Conservation (phyloP, 2,797 vertebrate species). For the Holocentrus rufus region DNA sequence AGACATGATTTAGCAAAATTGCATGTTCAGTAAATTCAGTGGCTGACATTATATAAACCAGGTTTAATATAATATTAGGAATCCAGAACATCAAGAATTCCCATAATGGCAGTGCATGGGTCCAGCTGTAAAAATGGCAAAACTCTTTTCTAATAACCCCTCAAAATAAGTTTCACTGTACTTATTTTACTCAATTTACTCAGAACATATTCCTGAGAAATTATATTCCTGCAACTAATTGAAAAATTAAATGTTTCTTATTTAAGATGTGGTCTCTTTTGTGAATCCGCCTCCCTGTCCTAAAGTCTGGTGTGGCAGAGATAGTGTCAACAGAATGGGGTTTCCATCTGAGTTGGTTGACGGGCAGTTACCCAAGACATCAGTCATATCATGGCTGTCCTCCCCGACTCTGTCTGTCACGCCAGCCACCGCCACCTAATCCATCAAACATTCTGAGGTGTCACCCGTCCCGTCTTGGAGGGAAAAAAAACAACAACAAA, state of each 20-base stretch:
- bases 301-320: slow-evolving; percentile 9
- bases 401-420: slow-evolving; percentile 67
- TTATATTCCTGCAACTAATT: slow-evolving; percentile 11
- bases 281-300: slow-evolving; percentile 27
- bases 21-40: too few relatives aligned
- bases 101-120: too few relatives aligned
- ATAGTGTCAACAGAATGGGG: slow-evolving; percentile 37
- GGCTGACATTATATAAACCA: too few relatives aligned
- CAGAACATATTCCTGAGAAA: slow-evolving; percentile 9
- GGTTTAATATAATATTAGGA: too few relatives aligned
- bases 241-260: slow-evolving; percentile 23
- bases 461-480: slow-evolving; percentile 60
- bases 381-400: slow-evolving; percentile 73
- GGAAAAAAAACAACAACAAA: slow-evolving; percentile 62
- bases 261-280: slow-evolving; percentile 7
- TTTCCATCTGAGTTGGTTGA: slow-evolving; percentile 60
- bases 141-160: too few relatives aligned
- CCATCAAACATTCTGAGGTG: slow-evolving; percentile 75
- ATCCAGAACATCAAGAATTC: too few relatives aligned
- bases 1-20: too few relatives aligned
- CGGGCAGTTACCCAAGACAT: slow-evolving; percentile 71
- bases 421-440: slow-evolving; percentile 69
- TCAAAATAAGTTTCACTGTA: too few relatives aligned
- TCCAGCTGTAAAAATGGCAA: too few relatives aligned
- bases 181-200: too few relatives aligned